phyloP scores from a whole-genome alignment of 2,888 invertebrate genomes.

The Imbricaverruca yamaguchii region DNA sequence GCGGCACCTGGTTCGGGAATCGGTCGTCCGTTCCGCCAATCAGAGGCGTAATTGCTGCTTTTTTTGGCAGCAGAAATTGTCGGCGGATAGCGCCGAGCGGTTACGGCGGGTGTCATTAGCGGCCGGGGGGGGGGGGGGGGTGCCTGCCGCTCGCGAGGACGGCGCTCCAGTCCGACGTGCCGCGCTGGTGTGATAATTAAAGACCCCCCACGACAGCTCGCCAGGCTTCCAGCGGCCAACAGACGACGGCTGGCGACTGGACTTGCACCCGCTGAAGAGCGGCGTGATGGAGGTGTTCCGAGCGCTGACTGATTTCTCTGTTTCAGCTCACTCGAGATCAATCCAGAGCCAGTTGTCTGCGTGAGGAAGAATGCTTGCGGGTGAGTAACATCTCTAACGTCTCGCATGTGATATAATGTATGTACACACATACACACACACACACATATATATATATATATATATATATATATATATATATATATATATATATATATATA shows the following conservation, averaged over 20 bases:
- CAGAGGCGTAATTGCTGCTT: not conserved
- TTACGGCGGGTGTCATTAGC: not conserved
- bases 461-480: no score
- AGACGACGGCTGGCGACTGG: not conserved
- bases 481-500: no score
- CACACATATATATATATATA: no score
- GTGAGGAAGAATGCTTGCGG: not conserved
- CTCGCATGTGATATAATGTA: no score
- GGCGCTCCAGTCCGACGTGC: not conserved
- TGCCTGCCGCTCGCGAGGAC: not conserved
- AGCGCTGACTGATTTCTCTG: not conserved
- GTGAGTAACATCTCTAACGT: not conserved
- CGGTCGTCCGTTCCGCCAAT: not conserved
- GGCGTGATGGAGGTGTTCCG: not conserved
- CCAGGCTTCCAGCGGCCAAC: not conserved
- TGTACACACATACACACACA: no score
- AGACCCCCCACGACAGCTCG: not conserved
- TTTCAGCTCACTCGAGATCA: conserved; percentile 2
- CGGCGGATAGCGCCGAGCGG: not conserved
- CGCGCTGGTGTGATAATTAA: not conserved
- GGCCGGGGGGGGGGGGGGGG: no score
- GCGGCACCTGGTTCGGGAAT: not conserved
- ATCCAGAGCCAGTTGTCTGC: not conserved
- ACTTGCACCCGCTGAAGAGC: not conserved
- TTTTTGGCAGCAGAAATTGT: not conserved